Percentiles rank a stretch among this genome's conserved stretches.
phyloP scores from a whole-genome alignment of 2,888 invertebrate genomes.

The Synanthedon andrenaeformis region DNA sequence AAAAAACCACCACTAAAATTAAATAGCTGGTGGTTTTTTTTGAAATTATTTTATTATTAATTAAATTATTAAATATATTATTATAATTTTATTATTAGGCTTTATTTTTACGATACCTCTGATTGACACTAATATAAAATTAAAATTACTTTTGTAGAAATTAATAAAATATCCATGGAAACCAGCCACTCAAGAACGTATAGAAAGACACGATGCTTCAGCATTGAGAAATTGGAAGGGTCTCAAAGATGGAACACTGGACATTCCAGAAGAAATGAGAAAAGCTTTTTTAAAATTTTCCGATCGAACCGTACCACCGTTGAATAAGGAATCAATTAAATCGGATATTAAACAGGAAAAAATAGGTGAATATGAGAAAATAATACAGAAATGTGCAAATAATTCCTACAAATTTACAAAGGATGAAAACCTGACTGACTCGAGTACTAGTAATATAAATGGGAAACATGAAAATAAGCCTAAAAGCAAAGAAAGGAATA shows the following conservation, averaged over 20 bases:
- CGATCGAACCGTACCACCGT: slow-evolving; percentile 62
- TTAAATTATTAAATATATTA: too few relatives aligned
- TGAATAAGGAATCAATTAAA: slow-evolving; percentile 42
- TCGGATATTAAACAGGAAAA: slow-evolving; percentile 34
- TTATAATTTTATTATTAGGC: too few relatives aligned
- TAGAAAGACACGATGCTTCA: slow-evolving; percentile 74
- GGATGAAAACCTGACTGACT: slow-evolving; percentile 2
- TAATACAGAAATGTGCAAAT: slow-evolving; percentile 50
- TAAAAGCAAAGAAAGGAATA: slow-evolving; percentile 22
- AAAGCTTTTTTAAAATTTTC: slow-evolving; percentile 77
- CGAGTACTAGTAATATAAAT: neutral
- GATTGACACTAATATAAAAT: too few relatives aligned
- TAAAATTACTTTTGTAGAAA: slow-evolving; percentile 57
- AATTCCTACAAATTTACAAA: slow-evolving; percentile 14
- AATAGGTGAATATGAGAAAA: slow-evolving; percentile 60
- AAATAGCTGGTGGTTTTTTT: too few relatives aligned
- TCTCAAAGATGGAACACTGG: slow-evolving; percentile 68
- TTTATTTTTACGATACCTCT: too few relatives aligned
- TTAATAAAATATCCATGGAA: slow-evolving; percentile 76
- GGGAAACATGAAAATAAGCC: slow-evolving; percentile 4
- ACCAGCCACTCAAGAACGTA: slow-evolving; percentile 65
- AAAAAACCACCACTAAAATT: too few relatives aligned
- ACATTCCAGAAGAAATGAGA: slow-evolving; percentile 51
- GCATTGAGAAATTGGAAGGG: slow-evolving; percentile 79
- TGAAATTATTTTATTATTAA: too few relatives aligned